Evolutionary conservation across 2,888 invertebrate species (phyloP), one percentile per base, ranked within the genome.

Genomic region (Xanthostigma xanthostigma): DNA sequence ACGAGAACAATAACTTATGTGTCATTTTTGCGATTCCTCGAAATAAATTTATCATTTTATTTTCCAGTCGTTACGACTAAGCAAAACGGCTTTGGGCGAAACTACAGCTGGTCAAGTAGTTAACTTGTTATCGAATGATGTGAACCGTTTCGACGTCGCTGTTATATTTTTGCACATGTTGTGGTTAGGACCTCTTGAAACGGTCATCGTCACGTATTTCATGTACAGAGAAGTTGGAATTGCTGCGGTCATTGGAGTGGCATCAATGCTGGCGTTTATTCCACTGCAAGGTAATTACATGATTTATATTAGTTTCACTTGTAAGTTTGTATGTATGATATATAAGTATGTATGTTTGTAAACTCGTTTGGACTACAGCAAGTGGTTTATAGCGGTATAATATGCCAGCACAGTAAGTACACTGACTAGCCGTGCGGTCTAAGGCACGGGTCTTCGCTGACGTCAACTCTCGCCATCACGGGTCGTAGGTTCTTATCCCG

Each of bases 91-190:
- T 1, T 60, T 91, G 51, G 79, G 81, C 2, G 76, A 84, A 60
- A 88, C 88, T 9, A 87, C 89, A 2, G 70, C 74, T 36, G 81
- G 81, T 4, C 81, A 81, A 63, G 74, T 81, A 51, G 91, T 95
- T 35, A 95, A 95, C 64, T 75, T 96, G n/a, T 71, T 97, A 50
- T 92, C 95, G 1, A 97, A 95, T 62, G 96, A 97, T 66, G 90
- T 96, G 53, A 88, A 86, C 59, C 78, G 87, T 47, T 93, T 96
- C 65, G 96, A 97, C 64, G 79, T 91, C 62, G 87, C 88, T 10
- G 78, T 91, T 48, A 78, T 90, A 55, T 88, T 94, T 63, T 68
- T 92, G 8, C 94, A 95, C 68, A 94, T 89, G 64, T 71, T 92
- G 27, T 90, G 92, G 89, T 80, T 92, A 50, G 91, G 89, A 0